Conservation (phyloP, 2,797 vertebrate genomes). For the Melanotaenia pygmaea region DNA sequence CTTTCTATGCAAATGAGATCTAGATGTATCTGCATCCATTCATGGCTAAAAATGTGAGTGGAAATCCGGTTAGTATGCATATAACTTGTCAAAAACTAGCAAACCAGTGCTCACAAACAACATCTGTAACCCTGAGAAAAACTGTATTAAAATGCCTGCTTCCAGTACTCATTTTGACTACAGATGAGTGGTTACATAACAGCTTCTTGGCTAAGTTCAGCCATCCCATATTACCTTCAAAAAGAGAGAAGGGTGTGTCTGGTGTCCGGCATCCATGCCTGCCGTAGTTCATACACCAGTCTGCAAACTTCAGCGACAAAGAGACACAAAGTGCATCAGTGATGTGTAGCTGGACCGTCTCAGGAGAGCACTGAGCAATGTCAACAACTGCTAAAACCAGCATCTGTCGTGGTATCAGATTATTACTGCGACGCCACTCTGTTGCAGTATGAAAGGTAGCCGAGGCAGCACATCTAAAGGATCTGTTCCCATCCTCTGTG, state of each 20-base stretch:
- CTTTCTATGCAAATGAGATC: too few relatives aligned
- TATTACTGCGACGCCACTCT: conserved; percentile 23
- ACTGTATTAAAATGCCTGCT: neutral
- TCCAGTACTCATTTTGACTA: neutral
- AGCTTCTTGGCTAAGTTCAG: neutral
- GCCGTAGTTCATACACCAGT: conserved; percentile 98
- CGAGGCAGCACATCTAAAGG: conserved; percentile 30
- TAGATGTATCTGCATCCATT: too few relatives aligned
- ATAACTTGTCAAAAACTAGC: too few relatives aligned
- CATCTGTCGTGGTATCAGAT: conserved; percentile 41
- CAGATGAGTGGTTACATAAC: neutral
- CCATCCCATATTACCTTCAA: conserved; percentile 90
- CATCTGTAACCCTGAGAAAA: neutral
- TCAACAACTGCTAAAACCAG: conserved; percentile 39
- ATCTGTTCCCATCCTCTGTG: conserved; percentile 46
- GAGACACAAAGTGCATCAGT: neutral
- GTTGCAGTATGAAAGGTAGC: conserved; percentile 15
- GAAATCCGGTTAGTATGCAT: too few relatives aligned
- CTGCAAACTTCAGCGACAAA: conserved; percentile 88
- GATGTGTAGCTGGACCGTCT: neutral
- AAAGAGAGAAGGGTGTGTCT: conserved; percentile 95
- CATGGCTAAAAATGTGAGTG: too few relatives aligned
- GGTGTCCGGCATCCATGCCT: conserved; percentile 94
- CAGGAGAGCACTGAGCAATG: conserved; percentile 34
- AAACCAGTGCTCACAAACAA: too few relatives aligned